Base-by-base conservation (phyloP, 2,797 vertebrate genomes). In the Xerus rutilus region DNA sequence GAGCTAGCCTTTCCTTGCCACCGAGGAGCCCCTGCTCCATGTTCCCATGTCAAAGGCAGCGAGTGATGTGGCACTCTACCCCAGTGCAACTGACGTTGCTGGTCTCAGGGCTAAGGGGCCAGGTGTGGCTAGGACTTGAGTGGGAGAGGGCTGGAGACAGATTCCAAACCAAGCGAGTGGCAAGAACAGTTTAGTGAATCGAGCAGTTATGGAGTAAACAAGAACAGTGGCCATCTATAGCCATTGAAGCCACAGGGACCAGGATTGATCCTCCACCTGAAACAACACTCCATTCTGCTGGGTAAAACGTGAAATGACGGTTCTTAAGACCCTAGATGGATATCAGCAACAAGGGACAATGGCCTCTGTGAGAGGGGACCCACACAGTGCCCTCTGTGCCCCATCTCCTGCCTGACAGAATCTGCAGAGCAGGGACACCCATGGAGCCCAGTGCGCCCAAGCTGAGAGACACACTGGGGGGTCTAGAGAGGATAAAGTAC, bases 291-390 rank as follows among this genome's bases (percentile, higher is more conserved):
- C 30, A 21, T 49, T 49, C 49, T 14, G 14, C 49, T 21, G 21
- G 35, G 5, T 47, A 76, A 54, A 54, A 47, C 18, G 43, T 30
- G 54, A 73, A 43, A 4, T 11, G 72, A 20, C 21, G 2, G 47
- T 35, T 30, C 54, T 57, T 13, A 25, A 14, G 72, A 57, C 3
- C 10, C 59, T 21, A 11, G 69, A n/a, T 25, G 35, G 62, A 59
- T 23, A 0, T 15, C 21, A 9, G 23, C 21, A 45, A 39, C 3
- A 45, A 12, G 39, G 30, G 12, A 28, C 5, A 8, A 59, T 1
- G 18, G 21, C 11, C 67, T 15, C 18, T 0, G 1, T 2, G 7
- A 49, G 4, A 23, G 0, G 30, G 2, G 3, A 45, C 5, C 69
- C 7, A 20, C 1, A 9, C 17, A 39, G 14, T 43, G 43, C 49